Evolutionary conservation across 2,797 vertebrate genomes (phyloP).

Genomic region (Argya squamiceps): DNA sequence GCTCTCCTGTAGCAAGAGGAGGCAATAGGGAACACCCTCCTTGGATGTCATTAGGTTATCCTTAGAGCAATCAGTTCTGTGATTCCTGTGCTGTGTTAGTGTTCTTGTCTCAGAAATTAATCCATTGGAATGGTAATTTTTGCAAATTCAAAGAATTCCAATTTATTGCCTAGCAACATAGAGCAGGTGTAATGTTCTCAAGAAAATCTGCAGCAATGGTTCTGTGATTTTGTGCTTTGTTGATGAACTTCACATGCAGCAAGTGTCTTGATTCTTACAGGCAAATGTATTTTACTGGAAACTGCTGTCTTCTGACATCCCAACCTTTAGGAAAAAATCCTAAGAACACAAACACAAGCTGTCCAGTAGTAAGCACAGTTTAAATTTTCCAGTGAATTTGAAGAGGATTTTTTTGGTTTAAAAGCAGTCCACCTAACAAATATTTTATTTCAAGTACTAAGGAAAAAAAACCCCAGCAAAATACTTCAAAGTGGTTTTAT

Average conservation of each 20-base stretch:
- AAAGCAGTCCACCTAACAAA: neutral
- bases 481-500: neutral
- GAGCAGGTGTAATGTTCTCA: neutral
- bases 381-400: neutral
- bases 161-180: neutral
- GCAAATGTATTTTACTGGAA: neutral
- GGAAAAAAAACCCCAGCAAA: neutral
- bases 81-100: neutral
- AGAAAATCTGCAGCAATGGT: neutral
- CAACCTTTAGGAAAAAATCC: neutral
- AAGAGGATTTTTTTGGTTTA: neutral
- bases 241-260: neutral
- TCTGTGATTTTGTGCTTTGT: neutral
- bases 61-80: neutral
- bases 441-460: neutral
- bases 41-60: neutral
- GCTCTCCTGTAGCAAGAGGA: neutral
- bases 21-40: neutral
- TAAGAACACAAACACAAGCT: neutral
- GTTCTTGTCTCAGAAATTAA: neutral
- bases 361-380: neutral
- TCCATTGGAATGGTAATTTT: neutral
- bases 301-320: neutral
- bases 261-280: neutral
- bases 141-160: neutral